Evolutionary conservation across 2,113 vertebrate species (phyloP).

Genomic region (Menura novaehollandiae): DNA sequence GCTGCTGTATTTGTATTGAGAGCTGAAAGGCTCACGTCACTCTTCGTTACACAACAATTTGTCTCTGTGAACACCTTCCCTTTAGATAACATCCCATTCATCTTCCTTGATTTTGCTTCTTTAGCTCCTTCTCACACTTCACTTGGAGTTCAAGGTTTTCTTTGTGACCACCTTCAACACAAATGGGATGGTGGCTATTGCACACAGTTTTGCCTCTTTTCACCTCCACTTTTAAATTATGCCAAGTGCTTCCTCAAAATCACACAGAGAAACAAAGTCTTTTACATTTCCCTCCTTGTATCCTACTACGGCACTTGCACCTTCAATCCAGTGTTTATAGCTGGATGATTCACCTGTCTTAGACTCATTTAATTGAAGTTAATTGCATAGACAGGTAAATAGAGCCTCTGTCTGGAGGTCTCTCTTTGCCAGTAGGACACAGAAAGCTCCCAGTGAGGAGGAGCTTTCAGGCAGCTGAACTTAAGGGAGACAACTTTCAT

Average conservation of each 20-base stretch:
- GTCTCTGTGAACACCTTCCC: not conserved
- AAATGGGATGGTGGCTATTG: not conserved
- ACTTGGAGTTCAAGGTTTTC: not conserved
- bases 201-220: not conserved
- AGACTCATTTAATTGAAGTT: not conserved
- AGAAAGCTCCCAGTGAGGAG: not conserved
- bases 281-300: not conserved
- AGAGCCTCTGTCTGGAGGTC: not conserved
- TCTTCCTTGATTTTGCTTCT: constrained; percentile 20
- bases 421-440: not conserved
- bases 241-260: not conserved
- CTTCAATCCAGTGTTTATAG: not conserved
- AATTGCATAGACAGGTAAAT: not conserved
- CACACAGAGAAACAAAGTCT: not conserved
- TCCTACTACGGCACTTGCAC: not conserved
- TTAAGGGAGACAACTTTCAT: not conserved
- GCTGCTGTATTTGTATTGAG: constrained; percentile 47
- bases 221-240: not conserved
- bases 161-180: not conserved
- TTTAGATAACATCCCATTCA: not conserved
- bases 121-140: not conserved
- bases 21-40: not conserved
- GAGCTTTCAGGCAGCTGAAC: not conserved
- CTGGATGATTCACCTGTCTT: not conserved
- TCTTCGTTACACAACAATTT: constrained; percentile 34